These are phyloP conservation scores for Cremastobaeus sp. DNA, from an alignment of 2,888 invertebrate species.

Conservation along the genomic window DNA sequence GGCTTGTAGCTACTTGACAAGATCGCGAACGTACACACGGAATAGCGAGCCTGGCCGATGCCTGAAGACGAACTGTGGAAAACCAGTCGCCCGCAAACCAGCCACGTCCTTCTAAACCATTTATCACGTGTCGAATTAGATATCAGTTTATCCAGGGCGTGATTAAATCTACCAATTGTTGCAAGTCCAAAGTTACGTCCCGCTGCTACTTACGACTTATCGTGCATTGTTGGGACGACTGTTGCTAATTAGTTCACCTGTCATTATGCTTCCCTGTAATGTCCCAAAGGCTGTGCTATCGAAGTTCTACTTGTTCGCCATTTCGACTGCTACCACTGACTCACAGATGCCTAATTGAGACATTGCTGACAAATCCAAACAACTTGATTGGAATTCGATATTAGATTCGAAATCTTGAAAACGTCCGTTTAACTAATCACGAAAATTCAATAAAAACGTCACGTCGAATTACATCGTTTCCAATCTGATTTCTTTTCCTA, in stretches of 20 bases:
- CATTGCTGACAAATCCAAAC: conserved; percentile 4
- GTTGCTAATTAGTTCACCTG: conserved; percentile 44
- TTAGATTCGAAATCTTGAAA: no score
- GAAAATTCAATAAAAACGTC: no score
- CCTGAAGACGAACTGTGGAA: conserved; percentile 7
- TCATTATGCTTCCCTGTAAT: conserved; percentile 12
- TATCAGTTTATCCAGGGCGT: conserved; percentile 40
- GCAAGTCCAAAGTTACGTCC: not conserved
- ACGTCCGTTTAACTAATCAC: no score
- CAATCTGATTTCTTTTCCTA: no score
- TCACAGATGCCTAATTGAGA: conserved; percentile 27
- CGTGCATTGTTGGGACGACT: conserved; percentile 36
- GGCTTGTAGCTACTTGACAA: conserved; percentile 47
- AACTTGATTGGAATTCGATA: conserved; percentile 14
- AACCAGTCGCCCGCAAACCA: conserved; percentile 13
- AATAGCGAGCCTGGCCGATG: not conserved
- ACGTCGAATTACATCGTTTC: no score
- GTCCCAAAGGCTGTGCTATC: conserved; percentile 28
- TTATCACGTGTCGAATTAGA: conserved; percentile 52
- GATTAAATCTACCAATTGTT: conserved; percentile 49
- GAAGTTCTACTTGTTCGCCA: conserved; percentile 28
- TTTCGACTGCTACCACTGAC: conserved; percentile 21
- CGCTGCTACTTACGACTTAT: conserved; percentile 29
- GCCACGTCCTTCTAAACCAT: conserved; percentile 50
- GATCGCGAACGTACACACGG: conserved; percentile 21